Evolutionary conservation across 2,797 vertebrate species (phyloP).

Genomic region (Tapera naevia): DNA sequence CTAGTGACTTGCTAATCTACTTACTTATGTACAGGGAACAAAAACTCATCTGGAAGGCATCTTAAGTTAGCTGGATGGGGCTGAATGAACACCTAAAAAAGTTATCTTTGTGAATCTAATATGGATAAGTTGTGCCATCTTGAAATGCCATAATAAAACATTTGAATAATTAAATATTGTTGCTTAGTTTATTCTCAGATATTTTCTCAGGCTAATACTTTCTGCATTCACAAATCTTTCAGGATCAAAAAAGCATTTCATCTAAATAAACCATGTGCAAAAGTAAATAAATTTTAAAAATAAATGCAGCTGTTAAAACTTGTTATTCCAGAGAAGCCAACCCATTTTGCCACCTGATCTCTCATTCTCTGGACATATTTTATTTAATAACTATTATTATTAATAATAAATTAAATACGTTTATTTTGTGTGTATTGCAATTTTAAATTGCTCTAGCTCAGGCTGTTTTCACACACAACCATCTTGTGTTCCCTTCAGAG

Average conservation of each 20-base stretch:
- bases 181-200: background rate
- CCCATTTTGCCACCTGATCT: background rate
- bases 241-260: background rate
- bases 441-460: background rate
- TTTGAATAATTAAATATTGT: constrained; percentile 9
- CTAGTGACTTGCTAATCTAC: background rate
- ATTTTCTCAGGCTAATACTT: background rate
- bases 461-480: background rate
- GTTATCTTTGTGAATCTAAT: background rate
- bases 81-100: background rate
- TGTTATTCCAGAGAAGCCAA: constrained; percentile 4
- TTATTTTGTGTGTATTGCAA: background rate
- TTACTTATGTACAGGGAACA: background rate
- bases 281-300: background rate
- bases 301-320: background rate
- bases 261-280: background rate
- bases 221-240: background rate
- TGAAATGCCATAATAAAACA: background rate
- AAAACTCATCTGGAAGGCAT: background rate
- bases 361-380: background rate
- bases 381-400: no score
- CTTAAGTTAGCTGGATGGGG: background rate
- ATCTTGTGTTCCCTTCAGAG: background rate
- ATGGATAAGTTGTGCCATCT: background rate
- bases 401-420: background rate